Conservation (phyloP, 2,797 vertebrate species). For the Crenuchus spilurus region DNA sequence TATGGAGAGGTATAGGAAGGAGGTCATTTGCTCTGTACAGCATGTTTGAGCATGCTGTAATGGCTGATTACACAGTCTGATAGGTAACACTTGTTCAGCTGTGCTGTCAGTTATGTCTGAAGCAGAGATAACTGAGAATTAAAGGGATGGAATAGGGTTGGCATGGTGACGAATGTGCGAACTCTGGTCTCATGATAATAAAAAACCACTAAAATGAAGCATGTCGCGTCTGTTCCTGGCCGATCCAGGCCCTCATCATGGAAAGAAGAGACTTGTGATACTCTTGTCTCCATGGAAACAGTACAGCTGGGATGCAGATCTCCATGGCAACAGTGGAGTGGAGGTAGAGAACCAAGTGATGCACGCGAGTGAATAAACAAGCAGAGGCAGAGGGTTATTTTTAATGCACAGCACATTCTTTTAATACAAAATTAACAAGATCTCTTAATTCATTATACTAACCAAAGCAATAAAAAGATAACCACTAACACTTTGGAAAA, state of each 20-base stretch:
- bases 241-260: conserved; percentile 58
- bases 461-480: conserved; percentile 84
- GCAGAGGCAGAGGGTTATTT: conserved; percentile 59
- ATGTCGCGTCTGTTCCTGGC: conserved; percentile 52
- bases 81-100: conserved; percentile 18
- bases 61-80: conserved; percentile 52
- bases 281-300: conserved; percentile 74
- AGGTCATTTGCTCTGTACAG: conserved; percentile 15
- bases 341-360: conserved; percentile 48
- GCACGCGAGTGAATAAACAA: conserved; percentile 60
- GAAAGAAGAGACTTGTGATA: conserved; percentile 65
- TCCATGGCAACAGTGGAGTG: conserved; percentile 71
- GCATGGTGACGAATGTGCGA: conserved; percentile 56
- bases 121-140: conserved; percentile 3
- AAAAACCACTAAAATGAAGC: conserved; percentile 61
- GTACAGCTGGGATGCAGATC: conserved; percentile 71
- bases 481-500: conserved; percentile 83
- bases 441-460: conserved; percentile 77
- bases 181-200: conserved; percentile 70
- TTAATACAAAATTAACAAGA: conserved; percentile 87
- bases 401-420: conserved; percentile 82
- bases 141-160: background rate
- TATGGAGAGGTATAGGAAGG: conserved; percentile 7
- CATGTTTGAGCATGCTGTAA: conserved; percentile 38
- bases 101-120: conserved; percentile 57